These are phyloP conservation scores for Proteles cristata DNA, from an alignment of 2,113 vertebrate genomes.

Conservation along the genomic window DNA sequence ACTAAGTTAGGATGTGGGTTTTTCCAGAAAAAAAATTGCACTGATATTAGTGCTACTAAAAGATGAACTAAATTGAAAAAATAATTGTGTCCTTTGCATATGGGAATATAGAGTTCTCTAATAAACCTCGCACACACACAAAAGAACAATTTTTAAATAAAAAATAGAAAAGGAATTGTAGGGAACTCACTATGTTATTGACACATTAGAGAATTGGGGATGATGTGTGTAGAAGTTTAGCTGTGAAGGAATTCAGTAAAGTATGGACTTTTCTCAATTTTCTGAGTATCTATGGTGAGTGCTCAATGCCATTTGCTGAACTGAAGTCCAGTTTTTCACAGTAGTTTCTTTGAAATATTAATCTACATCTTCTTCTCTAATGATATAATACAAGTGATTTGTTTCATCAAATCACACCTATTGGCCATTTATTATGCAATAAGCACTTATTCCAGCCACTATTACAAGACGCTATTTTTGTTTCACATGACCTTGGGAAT, in stretches of 20 bases:
- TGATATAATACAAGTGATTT: not conserved
- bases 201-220: not conserved
- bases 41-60: not conserved
- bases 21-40: not conserved
- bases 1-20: not conserved
- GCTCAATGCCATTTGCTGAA: not conserved
- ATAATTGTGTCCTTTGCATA: not conserved
- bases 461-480: not conserved
- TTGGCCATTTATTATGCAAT: not conserved
- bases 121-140: not conserved
- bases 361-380: not conserved
- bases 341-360: not conserved
- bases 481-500: not conserved
- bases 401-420: not conserved
- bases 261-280: accelerated
- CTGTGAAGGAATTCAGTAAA: accelerated
- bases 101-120: not conserved
- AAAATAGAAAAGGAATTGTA: not conserved
- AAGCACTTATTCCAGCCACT: not conserved
- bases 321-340: not conserved
- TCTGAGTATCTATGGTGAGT: not conserved
- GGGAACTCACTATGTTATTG: not conserved
- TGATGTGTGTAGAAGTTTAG: not conserved
- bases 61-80: not conserved
- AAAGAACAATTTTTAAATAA: not conserved